Conservation (phyloP, 1,140 invertebrate genomes). For the Patella vulgata region DNA sequence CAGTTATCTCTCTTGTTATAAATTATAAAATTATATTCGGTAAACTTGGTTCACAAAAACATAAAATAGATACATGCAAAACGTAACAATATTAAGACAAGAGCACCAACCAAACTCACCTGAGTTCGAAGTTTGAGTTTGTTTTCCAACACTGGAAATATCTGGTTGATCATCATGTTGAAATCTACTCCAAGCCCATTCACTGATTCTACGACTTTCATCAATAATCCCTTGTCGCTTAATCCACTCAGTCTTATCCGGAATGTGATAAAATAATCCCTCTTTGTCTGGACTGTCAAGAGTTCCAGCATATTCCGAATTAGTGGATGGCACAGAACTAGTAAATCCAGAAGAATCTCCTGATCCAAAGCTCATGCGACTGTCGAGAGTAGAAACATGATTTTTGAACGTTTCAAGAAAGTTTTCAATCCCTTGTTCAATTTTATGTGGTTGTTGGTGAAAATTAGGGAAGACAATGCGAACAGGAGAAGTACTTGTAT, state of each 20-base stretch:
- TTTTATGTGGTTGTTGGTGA: slow-evolving; percentile 26
- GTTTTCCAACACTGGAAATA: too few relatives aligned
- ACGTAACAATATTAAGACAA: too few relatives aligned
- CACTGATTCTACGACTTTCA: slow-evolving; percentile 34
- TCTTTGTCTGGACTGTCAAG: slow-evolving; percentile 43
- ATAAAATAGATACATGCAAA: too few relatives aligned
- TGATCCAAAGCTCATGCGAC: slow-evolving; percentile 32
- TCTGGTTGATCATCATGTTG: not conserved
- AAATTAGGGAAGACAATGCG: too few relatives aligned
- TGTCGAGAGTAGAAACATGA: slow-evolving; percentile 41
- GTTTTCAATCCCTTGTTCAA: slow-evolving; percentile 49
- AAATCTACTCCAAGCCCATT: slow-evolving; percentile 30
- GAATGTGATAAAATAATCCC: not conserved
- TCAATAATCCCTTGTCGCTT: slow-evolving; percentile 32
- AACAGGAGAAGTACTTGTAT: too few relatives aligned
- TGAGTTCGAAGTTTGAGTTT: too few relatives aligned
- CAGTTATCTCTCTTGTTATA: too few relatives aligned
- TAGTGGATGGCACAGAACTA: slow-evolving; percentile 31
- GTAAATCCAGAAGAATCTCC: slow-evolving; percentile 39
- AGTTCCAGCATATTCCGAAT: slow-evolving; percentile 21
- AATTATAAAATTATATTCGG: too few relatives aligned
- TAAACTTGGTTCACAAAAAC: too few relatives aligned
- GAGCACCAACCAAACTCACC: too few relatives aligned
- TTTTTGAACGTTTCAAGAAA: slow-evolving; percentile 51
- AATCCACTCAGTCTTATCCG: slow-evolving; percentile 10